Conservation (phyloP, 2,888 invertebrate genomes). For the Eilema depressum region DNA sequence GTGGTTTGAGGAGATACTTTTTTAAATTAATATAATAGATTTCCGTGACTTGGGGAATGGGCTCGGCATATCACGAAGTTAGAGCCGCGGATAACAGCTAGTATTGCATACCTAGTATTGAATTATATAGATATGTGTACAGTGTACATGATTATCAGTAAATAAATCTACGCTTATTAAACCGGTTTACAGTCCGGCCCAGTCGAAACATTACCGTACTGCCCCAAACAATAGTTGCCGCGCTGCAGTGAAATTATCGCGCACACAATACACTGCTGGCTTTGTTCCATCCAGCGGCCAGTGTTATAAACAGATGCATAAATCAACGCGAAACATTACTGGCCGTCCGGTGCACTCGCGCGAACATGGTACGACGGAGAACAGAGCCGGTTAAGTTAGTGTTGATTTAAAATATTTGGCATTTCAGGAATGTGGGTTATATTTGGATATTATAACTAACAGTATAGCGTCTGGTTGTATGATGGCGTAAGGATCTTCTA, state of each 20-base stretch:
- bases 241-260: slow-evolving; percentile 45
- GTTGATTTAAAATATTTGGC: slow-evolving; percentile 2
- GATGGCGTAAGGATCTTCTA: background rate
- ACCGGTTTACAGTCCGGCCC: background rate
- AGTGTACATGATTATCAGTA: background rate
- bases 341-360: slow-evolving; percentile 16
- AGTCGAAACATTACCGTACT: slow-evolving; percentile 24
- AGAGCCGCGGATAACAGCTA: background rate
- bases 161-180: background rate
- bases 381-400: slow-evolving; percentile 14
- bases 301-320: slow-evolving; percentile 57
- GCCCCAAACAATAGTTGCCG: slow-evolving; percentile 42
- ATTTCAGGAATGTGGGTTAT: slow-evolving; percentile 1
- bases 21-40: no score
- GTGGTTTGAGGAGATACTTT: no score
- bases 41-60: no score
- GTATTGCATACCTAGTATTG: background rate
- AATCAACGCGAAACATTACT: slow-evolving; percentile 53
- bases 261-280: slow-evolving; percentile 55
- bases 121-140: background rate
- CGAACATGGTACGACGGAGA: slow-evolving; percentile 12
- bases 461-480: background rate
- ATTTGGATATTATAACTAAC: background rate
- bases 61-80: background rate
- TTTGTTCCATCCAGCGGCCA: slow-evolving; percentile 52